Base-by-base conservation (phyloP, 2,888 invertebrate species). In the Leptarthrus brevirostris region DNA sequence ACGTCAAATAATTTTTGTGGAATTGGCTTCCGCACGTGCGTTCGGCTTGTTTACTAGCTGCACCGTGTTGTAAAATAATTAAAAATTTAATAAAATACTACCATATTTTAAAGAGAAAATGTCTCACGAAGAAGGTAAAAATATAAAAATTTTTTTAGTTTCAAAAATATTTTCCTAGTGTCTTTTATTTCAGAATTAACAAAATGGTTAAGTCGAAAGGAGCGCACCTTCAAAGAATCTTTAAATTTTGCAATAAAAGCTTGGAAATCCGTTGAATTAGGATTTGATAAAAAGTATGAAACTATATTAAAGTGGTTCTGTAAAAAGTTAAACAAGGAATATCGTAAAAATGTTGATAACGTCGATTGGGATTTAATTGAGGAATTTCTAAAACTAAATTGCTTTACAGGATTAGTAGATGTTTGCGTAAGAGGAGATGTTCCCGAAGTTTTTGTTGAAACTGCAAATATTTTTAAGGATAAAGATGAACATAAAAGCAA, bases 191-290 rank as follows among this genome's bases (percentile, higher is more conserved):
- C 40, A 85, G 85, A 83, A 78, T 80, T 84, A 44, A 77, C 74
- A 18, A 77, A 78, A 70, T 84, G 85, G 84, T 78, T 85, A 26
- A 76, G 79, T 5, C 79, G 84, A 2, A 49, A 77, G 1, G 80
- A 80, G 34, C 82, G 82, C 54, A 52, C 79, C 0, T 83, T 81
- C 34, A 72, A 76, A 2, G 80, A 81, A 61, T 83, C 81, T 69
- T 64, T 85, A 1, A 78, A 79, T 30, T 85, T 85, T 73, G 83
- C 81, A 0, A 78, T 83, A 1, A 83, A 82, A 76, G 81, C 82
- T 6, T 85, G 84, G 83, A 82, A 82, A 74, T 83, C 85, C 0
- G 77, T 81, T 0, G 84, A 85, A 61, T 82, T 85, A 34, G 77
- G 78, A 0, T 76, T 82, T 34, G 70, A 79, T 8, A 79, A 77